Evolutionary conservation across 2,888 invertebrate species (phyloP), one percentile per base, ranked within the genome.

Genomic region (Drosophila nr. perissopoda): DNA sequence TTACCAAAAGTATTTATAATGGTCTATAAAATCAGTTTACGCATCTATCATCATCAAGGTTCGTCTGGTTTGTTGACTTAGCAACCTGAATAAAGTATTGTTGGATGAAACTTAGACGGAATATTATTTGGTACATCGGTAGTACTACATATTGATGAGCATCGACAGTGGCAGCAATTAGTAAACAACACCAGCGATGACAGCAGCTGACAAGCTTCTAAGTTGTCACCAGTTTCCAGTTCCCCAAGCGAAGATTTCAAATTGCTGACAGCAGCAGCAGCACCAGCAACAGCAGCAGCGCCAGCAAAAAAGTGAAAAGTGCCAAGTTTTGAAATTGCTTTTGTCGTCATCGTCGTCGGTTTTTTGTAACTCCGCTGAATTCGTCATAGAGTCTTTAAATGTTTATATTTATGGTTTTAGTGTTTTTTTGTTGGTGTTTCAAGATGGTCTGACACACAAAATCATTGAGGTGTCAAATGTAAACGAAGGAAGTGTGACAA

Each of bases 361-460:
- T 11, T n/a, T 16, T 63, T 53, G 52, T 65, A 49, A 33, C 57
- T 51, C 18, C 49, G 59, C 29, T 53, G 66, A 63, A 76, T 60
- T 61, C 51, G 54, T 52, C 51, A 57, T 21, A 13, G 33, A 11
- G 40, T 29, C 63, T 59, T 51, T 48, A 57, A 42, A 31, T 65
- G 54, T 49, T 62, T 36, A 38, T 68, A 65, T 54, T 86, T 71
- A 76, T 69, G 65, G 56, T 69, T 82, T 77, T 68, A 59, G 60
- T 52, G 56, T n/a, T 29, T 42, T 59, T 61, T 57, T 60, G 13
- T 34, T 42, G 8, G 51, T 67, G 56, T 76, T 67, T 59, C 66
- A 79, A 69, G 69, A 63, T 63, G 66, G 68, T 53, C 76, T 84
- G 86, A 83, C 84, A 90, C 69, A 85, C 73, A 84, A 87, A 89